A percentile compares a stretch with the other conserved stretches of the same genome.
These are phyloP conservation scores for Phalera bucephala DNA, from an alignment of 2,888 invertebrate species.

Conservation along the genomic window DNA sequence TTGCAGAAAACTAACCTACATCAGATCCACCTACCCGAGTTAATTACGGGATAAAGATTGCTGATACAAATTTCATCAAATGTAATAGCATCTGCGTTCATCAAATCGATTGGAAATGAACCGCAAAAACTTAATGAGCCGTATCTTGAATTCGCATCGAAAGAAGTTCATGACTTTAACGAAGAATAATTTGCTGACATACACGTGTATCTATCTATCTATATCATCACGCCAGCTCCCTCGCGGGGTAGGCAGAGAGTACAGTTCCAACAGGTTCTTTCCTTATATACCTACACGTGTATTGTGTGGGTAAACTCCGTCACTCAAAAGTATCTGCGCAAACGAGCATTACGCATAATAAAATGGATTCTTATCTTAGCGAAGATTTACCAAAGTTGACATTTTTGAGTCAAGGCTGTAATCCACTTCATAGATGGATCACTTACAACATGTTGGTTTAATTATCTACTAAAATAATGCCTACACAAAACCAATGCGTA, in stretches of 20 bases:
- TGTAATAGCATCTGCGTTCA: constrained; percentile 12
- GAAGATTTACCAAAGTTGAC: constrained; percentile 18
- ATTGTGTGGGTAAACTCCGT: background rate
- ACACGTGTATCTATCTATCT: too few species aligned
- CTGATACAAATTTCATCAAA: constrained; percentile 17
- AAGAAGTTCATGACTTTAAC: constrained; percentile 2
- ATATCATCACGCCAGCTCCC: too few species aligned
- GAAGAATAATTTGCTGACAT: constrained; percentile 2
- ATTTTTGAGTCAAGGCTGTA: constrained; percentile 18
- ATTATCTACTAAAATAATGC: too few species aligned
- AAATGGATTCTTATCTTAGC: constrained; percentile 9
- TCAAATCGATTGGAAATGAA: constrained; percentile 7
- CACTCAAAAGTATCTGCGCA: background rate
- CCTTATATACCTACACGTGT: too few species aligned
- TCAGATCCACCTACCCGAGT: constrained; percentile 18
- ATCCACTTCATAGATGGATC: constrained; percentile 7
- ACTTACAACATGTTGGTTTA: background rate
- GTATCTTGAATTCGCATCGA: constrained; percentile 1
- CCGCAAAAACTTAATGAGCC: constrained; percentile 3
- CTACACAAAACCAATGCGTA: too few species aligned
- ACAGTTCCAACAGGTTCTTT: too few species aligned
- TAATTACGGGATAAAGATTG: constrained; percentile 26
- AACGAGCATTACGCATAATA: background rate
- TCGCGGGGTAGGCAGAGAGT: too few species aligned
- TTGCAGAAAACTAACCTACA: constrained; percentile 37